These are phyloP conservation scores for Seira ritae DNA, from an alignment of 2,888 invertebrate species.

Conservation along the genomic window DNA sequence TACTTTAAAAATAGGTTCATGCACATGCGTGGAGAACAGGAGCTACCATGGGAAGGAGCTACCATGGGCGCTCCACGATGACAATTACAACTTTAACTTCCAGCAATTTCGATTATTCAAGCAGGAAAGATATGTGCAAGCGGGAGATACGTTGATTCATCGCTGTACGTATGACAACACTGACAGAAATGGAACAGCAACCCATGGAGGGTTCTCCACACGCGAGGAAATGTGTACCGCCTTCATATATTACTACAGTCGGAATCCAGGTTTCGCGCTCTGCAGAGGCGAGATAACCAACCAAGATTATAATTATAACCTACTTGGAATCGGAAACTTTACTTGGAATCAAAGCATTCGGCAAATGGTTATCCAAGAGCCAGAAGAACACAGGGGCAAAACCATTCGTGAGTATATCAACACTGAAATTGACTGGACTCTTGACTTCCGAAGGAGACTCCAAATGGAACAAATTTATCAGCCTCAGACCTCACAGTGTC, in stretches of 20 bases:
- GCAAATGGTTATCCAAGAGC: slow-evolving; percentile 17
- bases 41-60: slow-evolving; percentile 50
- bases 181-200: slow-evolving; percentile 33
- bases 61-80: slow-evolving; percentile 34
- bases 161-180: slow-evolving; percentile 42
- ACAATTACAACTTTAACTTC: slow-evolving; percentile 50
- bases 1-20: background rate
- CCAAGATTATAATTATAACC: background rate
- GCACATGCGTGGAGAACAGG: slow-evolving; percentile 42
- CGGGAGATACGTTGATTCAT: slow-evolving; percentile 46
- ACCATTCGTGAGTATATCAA: slow-evolving; percentile 21
- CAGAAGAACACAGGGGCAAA: slow-evolving; percentile 9
- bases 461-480: slow-evolving; percentile 28
- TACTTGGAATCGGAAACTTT: slow-evolving; percentile 15
- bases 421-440: slow-evolving; percentile 32
- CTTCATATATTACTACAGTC: slow-evolving; percentile 47
- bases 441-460: background rate
- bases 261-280: background rate
- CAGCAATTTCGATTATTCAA: slow-evolving; percentile 40
- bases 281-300: slow-evolving; percentile 22
- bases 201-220: slow-evolving; percentile 40
- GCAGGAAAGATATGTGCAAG: slow-evolving; percentile 34
- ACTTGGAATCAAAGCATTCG: slow-evolving; percentile 28
- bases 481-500: slow-evolving; percentile 42
- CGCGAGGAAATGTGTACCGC: slow-evolving; percentile 36